Base-by-base conservation (phyloP, 2,888 invertebrate genomes). In the Nebria salina region DNA sequence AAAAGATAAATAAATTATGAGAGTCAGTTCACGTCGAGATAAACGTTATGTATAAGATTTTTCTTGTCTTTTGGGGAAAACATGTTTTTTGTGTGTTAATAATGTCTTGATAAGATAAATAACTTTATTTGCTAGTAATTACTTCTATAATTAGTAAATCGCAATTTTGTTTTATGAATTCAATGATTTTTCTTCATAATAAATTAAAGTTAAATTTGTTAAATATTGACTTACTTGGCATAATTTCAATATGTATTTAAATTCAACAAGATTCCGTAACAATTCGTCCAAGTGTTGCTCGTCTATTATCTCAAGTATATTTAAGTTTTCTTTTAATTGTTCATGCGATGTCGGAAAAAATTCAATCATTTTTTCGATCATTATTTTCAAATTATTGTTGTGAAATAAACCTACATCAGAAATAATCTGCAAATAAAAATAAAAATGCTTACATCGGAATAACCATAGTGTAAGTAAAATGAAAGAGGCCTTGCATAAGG, bases 191-290 rank as follows among this genome's bases (percentile, higher is more conserved):
- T 34, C 34, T 34, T 34, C 2, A 34, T 34, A 34, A 4, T 34
- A 1, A 34, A 34, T 68, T 20, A 1, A 34, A 34, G 2, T 20
- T 25, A 9, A 68, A n/a, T 8, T 26, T 68, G 8, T n/a, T 8
- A 5, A 54, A 54, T 54, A 13, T 54, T 75, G 6, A n/a, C 75
- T 80, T 75, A 80, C 80, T 80, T 80, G 75, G 72, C 70, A 70
- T 68, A 41, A 43, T 80, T 80, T 80, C 42, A 80, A 64, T 75
- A 80, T 75, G 34, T 80, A 80, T 70, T 80, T 80, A 25, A 80
- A 75, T 75, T 80, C 80, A 72, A 80, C 70, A 65, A 75, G 75
- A 80, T 80, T 72, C 43, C 41, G 68, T 26, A 80, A 72, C 43
- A 80, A 15, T 42, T 80, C 66, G 8, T 65, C 70, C 54, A 75